A percentile compares a stretch with the other conserved stretches of the same genome.
These are phyloP conservation scores for Notospermus geniculatus DNA, from an alignment of 1,140 invertebrate species.

Conservation along the genomic window DNA sequence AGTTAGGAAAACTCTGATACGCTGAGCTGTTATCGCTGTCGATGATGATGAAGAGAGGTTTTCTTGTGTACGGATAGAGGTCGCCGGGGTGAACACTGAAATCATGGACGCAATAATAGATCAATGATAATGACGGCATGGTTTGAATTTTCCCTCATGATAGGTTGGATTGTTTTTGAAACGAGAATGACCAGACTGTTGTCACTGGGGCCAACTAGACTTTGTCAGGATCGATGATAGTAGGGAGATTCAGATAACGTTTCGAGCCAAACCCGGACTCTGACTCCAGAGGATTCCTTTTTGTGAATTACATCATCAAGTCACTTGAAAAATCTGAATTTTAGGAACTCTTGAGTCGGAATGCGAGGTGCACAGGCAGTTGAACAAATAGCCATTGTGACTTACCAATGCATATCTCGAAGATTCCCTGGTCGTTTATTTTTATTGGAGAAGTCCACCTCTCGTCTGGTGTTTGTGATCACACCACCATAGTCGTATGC, in stretches of 20 bases:
- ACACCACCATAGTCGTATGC: constrained; percentile 92
- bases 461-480: constrained; percentile 79
- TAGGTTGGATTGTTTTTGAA: too few relatives aligned
- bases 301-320: too few relatives aligned
- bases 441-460: constrained; percentile 63
- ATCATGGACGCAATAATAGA: constrained; percentile 14
- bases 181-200: too few relatives aligned
- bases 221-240: too few relatives aligned
- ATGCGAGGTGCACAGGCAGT: constrained; percentile 31
- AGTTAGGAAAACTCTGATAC: constrained; percentile 84
- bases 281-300: too few relatives aligned
- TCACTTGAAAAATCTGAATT: too few relatives aligned
- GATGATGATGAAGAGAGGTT: constrained; percentile 89
- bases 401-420: constrained; percentile 75
- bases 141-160: too few relatives aligned
- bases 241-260: too few relatives aligned
- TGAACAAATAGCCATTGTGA: constrained; percentile 21
- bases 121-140: too few relatives aligned
- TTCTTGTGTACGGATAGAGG: constrained; percentile 84
- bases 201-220: too few relatives aligned
- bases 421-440: constrained; percentile 64
- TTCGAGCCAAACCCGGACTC: too few relatives aligned
- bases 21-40: constrained; percentile 94
- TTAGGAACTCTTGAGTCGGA: constrained; percentile 23
- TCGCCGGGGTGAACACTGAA: constrained; percentile 84